Evolutionary conservation across 2,797 vertebrate genomes (phyloP), one percentile per base, ranked within the genome.

Genomic region (Hippoglossus hippoglossus): DNA sequence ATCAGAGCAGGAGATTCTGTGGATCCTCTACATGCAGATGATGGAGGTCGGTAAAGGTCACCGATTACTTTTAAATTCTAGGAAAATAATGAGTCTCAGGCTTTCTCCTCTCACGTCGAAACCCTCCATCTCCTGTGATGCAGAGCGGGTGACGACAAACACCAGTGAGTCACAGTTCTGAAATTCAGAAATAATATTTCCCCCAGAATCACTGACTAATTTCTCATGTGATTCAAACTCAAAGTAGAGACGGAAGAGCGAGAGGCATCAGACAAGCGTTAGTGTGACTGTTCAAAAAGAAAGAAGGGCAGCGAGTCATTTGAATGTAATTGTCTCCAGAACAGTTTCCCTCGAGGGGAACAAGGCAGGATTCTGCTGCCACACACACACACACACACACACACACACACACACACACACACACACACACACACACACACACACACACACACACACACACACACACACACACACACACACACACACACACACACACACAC

Each of bases 271-370:
- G 8, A 34, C 63, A 13, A 63, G 36, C 8, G 1, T 54, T 25
- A 2, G 51, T 63, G 59, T 24, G 24, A 39, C 52, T 58, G 59
- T 57, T 46, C 39, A 41, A 56, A 50, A 67, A 71, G 60, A 80
- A 67, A 68, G 63, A 80, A 65, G 10, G 36, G 36, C 36, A 39
- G 36, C 12, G 1, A 81, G 39, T 76, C 54, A 46, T 68, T 72
- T 44, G 13, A 60, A 53, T 64, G 59, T 78, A 75, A 83, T 74
- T 77, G 65, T 78, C 77, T 77, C 60, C 59, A 56, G 55, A 67
- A 54, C 64, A 24, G 24, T 82, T 75, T 82, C 53, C 67, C 71
- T 39, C 3, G 2, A 0, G 50, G 81, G 74, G 39, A 31, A 21
- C 15, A 5, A 51, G 26, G n/a, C 18, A 1, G 10, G 26, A 77